Evolutionary conservation across 2,888 invertebrate species (phyloP), one percentile per base, ranked within the genome.

Genomic region (Orthosia incerta): DNA sequence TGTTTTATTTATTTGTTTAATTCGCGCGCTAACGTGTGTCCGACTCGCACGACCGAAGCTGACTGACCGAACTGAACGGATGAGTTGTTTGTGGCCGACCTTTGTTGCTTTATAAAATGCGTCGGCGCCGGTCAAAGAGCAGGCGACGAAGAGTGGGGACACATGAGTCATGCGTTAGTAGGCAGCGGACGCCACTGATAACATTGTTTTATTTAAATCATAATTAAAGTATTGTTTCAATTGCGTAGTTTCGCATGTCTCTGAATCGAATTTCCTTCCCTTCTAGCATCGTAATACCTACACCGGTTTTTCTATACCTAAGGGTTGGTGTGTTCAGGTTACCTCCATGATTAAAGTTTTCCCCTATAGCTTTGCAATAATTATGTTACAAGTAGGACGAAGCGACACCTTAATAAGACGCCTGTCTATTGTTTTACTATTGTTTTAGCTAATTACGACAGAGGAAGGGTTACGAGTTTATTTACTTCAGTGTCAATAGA

Each of bases 61-160:
- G 86, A 94, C 94, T 95, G 94, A 90, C 88, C 88, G 85, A 79
- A 73, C 63, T 65, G 74, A 81, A 88, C 87, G 90, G 91, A 90
- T 91, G 91, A 88, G 86, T 90, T 86, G 87, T 88, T 75, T 90
- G 91, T 90, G 84, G 85, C 74, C 91, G 94, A 93, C 95, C 94
- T 94, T 94, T 94, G 91, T 89, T 91, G 90, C 90, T 92, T 93
- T 94, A 93, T 95, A 93, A 91, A 88, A 88, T 93, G 95, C 93
- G 92, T 91, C 80, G 71, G 91, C 94, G 95, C 92, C 90, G 91
- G 91, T 89, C 95, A 95, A 88, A 95, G 95, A 95, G 59, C 88
- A 93, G 70, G 71, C 53, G 70, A 67, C 71, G 70, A 63, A 80
- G 79, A 74, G 71, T 74, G 73, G 76, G 79, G 85, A 71, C 79